These are phyloP conservation scores for Melanchra persicariae DNA, from an alignment of 2,888 invertebrate species.

Conservation along the genomic window DNA sequence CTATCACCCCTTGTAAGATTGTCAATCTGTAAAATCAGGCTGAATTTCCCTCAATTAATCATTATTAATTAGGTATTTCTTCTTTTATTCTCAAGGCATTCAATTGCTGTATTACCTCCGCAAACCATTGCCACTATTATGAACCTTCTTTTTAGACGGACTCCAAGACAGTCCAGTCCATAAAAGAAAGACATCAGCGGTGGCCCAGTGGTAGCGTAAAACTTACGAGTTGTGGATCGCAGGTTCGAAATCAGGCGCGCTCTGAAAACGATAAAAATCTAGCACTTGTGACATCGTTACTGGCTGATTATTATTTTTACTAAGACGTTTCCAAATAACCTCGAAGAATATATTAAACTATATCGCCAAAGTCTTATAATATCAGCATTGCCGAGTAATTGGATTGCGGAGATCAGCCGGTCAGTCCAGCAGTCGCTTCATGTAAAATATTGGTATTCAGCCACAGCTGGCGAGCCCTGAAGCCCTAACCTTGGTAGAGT, in stretches of 20 bases:
- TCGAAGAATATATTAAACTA: not conserved
- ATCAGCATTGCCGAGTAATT: constrained; percentile 21
- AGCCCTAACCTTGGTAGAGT: not conserved
- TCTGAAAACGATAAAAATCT: too few species aligned
- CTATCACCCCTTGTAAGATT: not conserved
- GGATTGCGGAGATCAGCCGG: constrained; percentile 18
- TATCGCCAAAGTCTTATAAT: not conserved
- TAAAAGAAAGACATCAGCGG: not conserved
- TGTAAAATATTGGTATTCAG: constrained; percentile 15
- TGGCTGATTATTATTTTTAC: too few species aligned
- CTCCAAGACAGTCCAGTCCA: not conserved
- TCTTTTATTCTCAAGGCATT: too few species aligned
- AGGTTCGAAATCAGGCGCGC: not conserved
- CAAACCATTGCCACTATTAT: too few species aligned
- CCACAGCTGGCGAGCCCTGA: constrained; percentile 4
- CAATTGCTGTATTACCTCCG: too few species aligned
- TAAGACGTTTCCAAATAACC: not conserved
- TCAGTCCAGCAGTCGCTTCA: constrained; percentile 8
- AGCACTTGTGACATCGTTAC: too few species aligned
- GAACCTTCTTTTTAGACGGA: not conserved
- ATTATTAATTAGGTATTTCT: too few species aligned
- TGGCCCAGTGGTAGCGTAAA: too few species aligned
- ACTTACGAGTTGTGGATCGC: not conserved
- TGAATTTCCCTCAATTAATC: too few species aligned
- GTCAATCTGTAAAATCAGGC: too few species aligned